Evolutionary conservation across 2,888 invertebrate genomes (phyloP), one percentile per base, ranked within the genome.

Genomic region (Clostera curtula): DNA sequence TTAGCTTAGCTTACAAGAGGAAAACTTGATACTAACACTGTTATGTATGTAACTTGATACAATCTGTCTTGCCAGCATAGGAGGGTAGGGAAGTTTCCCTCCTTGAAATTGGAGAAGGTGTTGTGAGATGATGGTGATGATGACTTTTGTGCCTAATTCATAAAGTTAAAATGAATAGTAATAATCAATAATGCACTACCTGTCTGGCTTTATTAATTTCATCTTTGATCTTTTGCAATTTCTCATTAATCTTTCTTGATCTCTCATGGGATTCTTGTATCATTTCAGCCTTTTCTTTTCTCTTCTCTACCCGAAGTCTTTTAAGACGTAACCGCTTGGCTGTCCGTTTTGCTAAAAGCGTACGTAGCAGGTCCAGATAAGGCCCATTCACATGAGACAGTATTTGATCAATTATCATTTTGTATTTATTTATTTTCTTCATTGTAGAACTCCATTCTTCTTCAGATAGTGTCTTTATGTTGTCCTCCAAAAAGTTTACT

Each of bases 231-330:
- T 85, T 85, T 39, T 87, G 86, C 34, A 91, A 71, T 84, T 90
- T 90, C 22, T 86, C 84, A 71, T 93, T 89, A 43, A 90, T 89
- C 39, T 87, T 77, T 27, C 86, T 72, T 31, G 90, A 87, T 27
- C 82, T 68, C 42, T 87, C 85, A 36, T 75, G 60, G 29, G 80
- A 63, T 19, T 69, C 65, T 35, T 74, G 76, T 1, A 55, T 41
- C 33, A 63, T 63, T 5, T 72, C 65, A 39, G 71, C 58, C 41
- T 79, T 85, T 21, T 74, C 69, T 9, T 42, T 52, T 28, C 73
- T 73, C 19, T 47, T 54, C 25, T 70, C 69, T 17, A 57, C 48
- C 15, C 66, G 57, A 20, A 71, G 64, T 56, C 80, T 75, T 41
- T 85, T 82, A 37, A 82, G 44, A 32, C 85, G 59, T 37, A 77